These are phyloP conservation scores for Myiopsitta monachus DNA, from an alignment of 2,113 vertebrate genomes.

Conservation along the genomic window DNA sequence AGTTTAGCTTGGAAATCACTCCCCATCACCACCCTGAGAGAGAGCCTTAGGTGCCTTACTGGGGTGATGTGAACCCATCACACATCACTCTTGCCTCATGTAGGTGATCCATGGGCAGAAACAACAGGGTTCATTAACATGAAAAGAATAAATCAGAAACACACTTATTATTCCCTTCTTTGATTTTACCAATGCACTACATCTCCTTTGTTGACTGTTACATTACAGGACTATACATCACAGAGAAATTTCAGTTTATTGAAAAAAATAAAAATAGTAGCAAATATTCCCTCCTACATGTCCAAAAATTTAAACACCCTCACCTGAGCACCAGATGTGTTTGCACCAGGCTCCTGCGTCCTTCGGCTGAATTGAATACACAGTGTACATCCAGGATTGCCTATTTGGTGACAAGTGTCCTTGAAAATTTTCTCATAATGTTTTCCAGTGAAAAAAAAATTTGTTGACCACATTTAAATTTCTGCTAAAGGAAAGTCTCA, in stretches of 20 bases:
- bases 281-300: neutral
- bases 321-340: neutral
- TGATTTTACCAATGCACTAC: neutral
- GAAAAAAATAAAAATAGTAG: neutral
- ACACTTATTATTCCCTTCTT: neutral
- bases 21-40: neutral
- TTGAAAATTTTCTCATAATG: neutral
- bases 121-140: neutral
- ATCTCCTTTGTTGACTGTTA: neutral
- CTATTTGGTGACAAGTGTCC: neutral
- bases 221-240: neutral
- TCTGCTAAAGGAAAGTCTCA: neutral
- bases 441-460: conserved; percentile 5
- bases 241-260: neutral
- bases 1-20: neutral
- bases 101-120: neutral
- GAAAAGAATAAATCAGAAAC: neutral
- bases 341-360: neutral
- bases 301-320: neutral
- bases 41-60: neutral
- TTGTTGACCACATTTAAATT: neutral
- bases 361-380: neutral
- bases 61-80: neutral
- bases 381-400: neutral
- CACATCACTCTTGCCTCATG: neutral